Evolutionary conservation across 2,113 vertebrate species (phyloP), one percentile per base, ranked within the genome.

Genomic region (Gnathonemus echidnorhynchus): DNA sequence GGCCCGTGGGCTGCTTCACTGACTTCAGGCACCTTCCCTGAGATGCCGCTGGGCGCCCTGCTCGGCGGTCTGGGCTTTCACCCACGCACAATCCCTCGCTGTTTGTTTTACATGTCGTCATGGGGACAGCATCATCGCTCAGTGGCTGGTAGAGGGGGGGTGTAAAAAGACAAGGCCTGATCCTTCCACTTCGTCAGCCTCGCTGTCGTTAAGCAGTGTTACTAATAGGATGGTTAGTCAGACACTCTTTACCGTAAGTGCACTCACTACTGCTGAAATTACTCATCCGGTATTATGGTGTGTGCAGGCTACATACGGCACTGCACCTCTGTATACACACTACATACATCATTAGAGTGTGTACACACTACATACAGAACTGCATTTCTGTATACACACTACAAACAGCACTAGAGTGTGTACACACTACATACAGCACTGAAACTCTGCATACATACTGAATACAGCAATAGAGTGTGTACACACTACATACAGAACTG

Each of bases 91-190:
- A 94, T 94, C 94, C 95, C 94, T 90, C 95, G 91, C 92, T 96
- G 96, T 96, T 96, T 96, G 95, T 96, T 95, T 95, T 89, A 94
- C 93, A 91, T 88, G 95, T 96, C 96, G 94, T 95, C 92, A 74
- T 91, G 74, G 95, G 49, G 92, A 96, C 92, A 90, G 91, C 94
- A 93, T 93, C 94, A 94, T 94, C 93, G 90, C 93, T 93, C 92
- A 91, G 88, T 92, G 94, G 90, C 92, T 90, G 89, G 56, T 56
- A 86, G 62, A 88, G 89, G 50, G 52, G 52, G 49, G 39, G 24
- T 62, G 90, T 88, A 92, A 93, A 80, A 91, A 27, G 42, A 35
- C 86, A 87, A 87, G 31, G 8, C 27, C 49, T 53, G 50, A 53
- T 35, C 49, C 49, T 9, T 17, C 17, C 53, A 27, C 27, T 31